A percentile compares a stretch with the other conserved stretches of the same genome.
These are phyloP conservation scores for Intellagama lesueurii DNA, from an alignment of 2,797 vertebrate genomes.

Conservation along the genomic window DNA sequence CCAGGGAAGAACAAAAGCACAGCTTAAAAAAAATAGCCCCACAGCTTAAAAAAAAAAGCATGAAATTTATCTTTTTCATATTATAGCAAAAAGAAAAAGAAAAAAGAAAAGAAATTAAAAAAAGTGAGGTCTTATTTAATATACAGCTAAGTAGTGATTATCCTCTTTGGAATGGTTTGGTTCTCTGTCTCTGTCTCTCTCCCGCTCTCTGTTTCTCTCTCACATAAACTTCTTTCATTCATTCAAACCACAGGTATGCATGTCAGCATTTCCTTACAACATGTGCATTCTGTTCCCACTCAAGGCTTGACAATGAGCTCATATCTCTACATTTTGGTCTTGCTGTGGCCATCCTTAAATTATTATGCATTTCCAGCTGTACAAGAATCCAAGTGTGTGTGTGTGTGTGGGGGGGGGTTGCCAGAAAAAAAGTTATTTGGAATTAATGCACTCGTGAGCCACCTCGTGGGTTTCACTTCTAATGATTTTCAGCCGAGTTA, in stretches of 20 bases:
- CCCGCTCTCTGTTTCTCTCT: background rate
- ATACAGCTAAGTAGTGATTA: conserved; percentile 61
- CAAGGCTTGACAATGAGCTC: conserved; percentile 60
- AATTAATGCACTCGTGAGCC: background rate
- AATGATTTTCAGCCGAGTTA: conserved; percentile 15
- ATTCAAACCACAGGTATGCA: conserved; percentile 37
- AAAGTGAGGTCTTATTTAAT: conserved; percentile 64
- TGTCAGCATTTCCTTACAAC: conserved; percentile 22
- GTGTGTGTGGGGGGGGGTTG: background rate
- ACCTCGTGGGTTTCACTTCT: background rate
- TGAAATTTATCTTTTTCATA: conserved; percentile 65
- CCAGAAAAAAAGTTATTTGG: background rate
- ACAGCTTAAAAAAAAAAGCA: background rate
- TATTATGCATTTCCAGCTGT: conserved; percentile 52
- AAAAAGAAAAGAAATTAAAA: conserved; percentile 55
- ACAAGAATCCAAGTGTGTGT: conserved; percentile 60
- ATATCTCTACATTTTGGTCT: conserved; percentile 42
- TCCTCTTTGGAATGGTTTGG: conserved; percentile 60
- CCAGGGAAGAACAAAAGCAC: conserved; percentile 42
- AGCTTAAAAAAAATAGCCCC: background rate
- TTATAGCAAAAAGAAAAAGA: conserved; percentile 48
- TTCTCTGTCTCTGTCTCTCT: conserved; percentile 55
- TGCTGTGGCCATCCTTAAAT: conserved; percentile 33
- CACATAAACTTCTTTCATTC: conserved; percentile 16
- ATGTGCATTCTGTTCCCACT: conserved; percentile 38